Percentiles rank a stretch among this genome's conserved stretches.
phyloP scores from a whole-genome alignment of 2,888 invertebrate genomes.

The Hydrotaea cyrtoneurina region DNA sequence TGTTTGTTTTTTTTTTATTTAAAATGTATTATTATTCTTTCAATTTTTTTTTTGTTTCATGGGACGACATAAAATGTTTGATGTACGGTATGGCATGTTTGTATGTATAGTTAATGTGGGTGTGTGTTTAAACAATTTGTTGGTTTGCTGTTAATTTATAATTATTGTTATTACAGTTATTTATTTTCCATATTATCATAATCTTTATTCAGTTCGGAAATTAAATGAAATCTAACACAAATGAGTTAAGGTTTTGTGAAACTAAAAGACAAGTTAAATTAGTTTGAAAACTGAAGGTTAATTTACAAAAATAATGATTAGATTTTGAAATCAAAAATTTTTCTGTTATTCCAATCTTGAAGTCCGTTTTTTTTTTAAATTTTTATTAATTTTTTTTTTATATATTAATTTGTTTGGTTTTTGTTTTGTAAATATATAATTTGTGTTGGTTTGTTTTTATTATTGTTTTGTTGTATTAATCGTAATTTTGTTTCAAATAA shows the following conservation, averaged over 20 bases:
- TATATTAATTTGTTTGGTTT: slow-evolving; percentile 36
- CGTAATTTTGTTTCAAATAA: slow-evolving; percentile 57
- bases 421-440: slow-evolving; percentile 60
- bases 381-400: slow-evolving; percentile 18
- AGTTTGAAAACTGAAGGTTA: not conserved
- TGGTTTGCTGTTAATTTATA: slow-evolving; percentile 31
- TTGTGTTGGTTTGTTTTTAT: slow-evolving; percentile 48
- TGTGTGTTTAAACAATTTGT: slow-evolving; percentile 50
- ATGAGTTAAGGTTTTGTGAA: not conserved
- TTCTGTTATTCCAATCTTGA: slow-evolving; percentile 19
- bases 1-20: slow-evolving; percentile 63
- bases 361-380: slow-evolving; percentile 51
- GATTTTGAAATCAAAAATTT: slow-evolving; percentile 8
- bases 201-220: slow-evolving; percentile 12
- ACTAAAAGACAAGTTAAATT: not conserved
- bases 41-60: slow-evolving; percentile 39
- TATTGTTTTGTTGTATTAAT: slow-evolving; percentile 39
- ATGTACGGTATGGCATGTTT: slow-evolving; percentile 46
- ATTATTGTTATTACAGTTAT: slow-evolving; percentile 59
- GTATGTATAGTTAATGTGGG: slow-evolving; percentile 37
- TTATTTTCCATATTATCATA: slow-evolving; percentile 22
- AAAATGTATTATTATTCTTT: slow-evolving; percentile 53
- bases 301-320: not conserved
- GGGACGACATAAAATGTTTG: slow-evolving; percentile 66
- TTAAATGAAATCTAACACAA: not conserved